Conservation (phyloP, 2,113 vertebrate species). For the Ailuropoda melanoleuca region DNA sequence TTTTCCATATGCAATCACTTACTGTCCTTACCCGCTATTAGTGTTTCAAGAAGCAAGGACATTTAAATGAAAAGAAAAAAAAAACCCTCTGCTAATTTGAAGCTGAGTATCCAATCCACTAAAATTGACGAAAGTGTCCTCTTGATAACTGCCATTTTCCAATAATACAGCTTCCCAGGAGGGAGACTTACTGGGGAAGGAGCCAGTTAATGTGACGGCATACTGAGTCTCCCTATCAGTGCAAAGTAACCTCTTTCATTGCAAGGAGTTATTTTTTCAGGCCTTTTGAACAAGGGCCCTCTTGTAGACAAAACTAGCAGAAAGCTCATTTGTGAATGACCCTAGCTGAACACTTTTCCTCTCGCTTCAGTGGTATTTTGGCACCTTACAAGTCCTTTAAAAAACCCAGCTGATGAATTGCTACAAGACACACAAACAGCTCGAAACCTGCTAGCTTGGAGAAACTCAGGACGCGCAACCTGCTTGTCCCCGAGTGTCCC, state of each 20-base stretch:
- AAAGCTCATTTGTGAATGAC: neutral
- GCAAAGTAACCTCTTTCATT: neutral
- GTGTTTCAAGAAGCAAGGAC: conserved; percentile 65
- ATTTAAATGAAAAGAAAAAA: conserved; percentile 55
- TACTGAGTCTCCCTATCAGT: neutral
- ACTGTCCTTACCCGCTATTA: conserved; percentile 70
- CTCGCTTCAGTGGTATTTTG: neutral
- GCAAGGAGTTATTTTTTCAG: conserved; percentile 2
- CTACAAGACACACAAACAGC: neutral
- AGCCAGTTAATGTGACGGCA: neutral
- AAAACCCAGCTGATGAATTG: neutral
- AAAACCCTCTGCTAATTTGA: conserved; percentile 49
- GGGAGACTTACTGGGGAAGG: neutral
- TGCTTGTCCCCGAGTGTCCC: neutral
- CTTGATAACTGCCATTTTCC: conserved; percentile 5
- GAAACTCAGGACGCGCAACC: neutral
- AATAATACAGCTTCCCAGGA: neutral
- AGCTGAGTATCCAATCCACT: conserved; percentile 38
- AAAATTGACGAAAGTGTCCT: neutral
- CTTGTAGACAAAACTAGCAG: neutral
- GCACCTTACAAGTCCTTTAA: neutral
- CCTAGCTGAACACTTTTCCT: neutral
- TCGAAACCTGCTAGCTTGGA: neutral
- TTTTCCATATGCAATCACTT: conserved; percentile 77
- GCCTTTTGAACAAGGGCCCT: neutral